Base-by-base conservation (phyloP, 2,888 invertebrate genomes). In the Pachliopta kotzebuea region DNA sequence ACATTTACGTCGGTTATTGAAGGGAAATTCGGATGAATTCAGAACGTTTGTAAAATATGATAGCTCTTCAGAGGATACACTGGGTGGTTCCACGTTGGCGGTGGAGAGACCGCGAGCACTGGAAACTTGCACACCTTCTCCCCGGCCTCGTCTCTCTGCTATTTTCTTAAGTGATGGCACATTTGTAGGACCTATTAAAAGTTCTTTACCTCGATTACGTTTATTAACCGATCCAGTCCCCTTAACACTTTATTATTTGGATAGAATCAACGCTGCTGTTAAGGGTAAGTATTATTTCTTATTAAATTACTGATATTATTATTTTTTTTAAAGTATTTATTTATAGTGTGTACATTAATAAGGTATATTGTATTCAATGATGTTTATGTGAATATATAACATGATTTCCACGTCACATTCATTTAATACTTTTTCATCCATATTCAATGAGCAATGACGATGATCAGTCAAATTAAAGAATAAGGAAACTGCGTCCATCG, bases 201-300 rank as follows among this genome's bases (percentile, higher is more conserved):
- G 83, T 67, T 81, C 81, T 1, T 74, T 79, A 17, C 86, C 85
- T 18, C 78, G 85, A 56, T 76, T 92, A 31, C 81, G 82, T 50
- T 75, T 91, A 54, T 70, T 90, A 56, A 89, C 90, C 21, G 92
- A 91, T 71, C 93, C 92, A n/a, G 87, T 93, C 67, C 91, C 92
- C 6, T 76, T 93, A 70, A 92, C 92, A 4, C 81, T 93, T 31
- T 91, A 91, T 71, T 92, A 92, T 76, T 81, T 93, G 74, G 92
- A 92, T 69, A 83, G 91, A 75, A 82, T 93, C 61, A 92, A 92
- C 71, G 92, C 92, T 56, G 92, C 92, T 72, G 92, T 92, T 31
- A 92, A 92, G 92, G 93, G 93, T 93, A 80, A 72, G 81, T 65
- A 60, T 59, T 37, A 52, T 18, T 45, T 45, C 0, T 45, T n/a